Evolutionary conservation across 2,888 invertebrate species (phyloP), one percentile per base, ranked within the genome.

Genomic region (Hoplodrina ambigua): DNA sequence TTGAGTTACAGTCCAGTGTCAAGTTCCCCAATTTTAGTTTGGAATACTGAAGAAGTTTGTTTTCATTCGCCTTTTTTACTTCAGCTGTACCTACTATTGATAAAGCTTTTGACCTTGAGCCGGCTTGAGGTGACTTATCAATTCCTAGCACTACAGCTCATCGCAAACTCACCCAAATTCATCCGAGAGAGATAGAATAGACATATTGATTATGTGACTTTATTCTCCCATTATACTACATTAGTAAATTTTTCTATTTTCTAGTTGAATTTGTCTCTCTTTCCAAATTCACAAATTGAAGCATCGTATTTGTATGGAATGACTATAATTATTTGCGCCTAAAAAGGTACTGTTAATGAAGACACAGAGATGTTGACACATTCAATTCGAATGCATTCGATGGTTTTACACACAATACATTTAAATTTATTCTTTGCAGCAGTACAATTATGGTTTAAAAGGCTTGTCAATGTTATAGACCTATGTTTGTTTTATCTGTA

Each of bases 381-480:
- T 54, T 54, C 15, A 7, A 25, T 25, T 5, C 37, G 4, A 64
- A 30, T n/a, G 15, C 30, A 65, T 7, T 15, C 17, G 5, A 13
- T 30, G 17, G 13, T 63, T 53, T 73, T 46, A 63, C 37, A 25
- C 25, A 53, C 13, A 72, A 72, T 44, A 20, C 15, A 52, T 62
- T 37, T 17, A 2, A 62, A 17, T 46, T 19, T 37, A 53, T 53
- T 46, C 44, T 69, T 70, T 64, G 11, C 15, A 46, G 17, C 19
- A 7, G 19, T 19, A n/a, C 3, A 1, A 3, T 1, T 7, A 19
- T 46, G 13, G 13, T 25, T 53, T 37, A 11, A 73, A 73, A 30
- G 13, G 11, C 0, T 25, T 13, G 2, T 33, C 0, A 20, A 5
- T 46, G 54, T 30, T 1, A 30, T 20, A 30, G 0, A 8, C 8